Conservation (phyloP, 2,113 vertebrate genomes). For the Fulmarus glacialis region DNA sequence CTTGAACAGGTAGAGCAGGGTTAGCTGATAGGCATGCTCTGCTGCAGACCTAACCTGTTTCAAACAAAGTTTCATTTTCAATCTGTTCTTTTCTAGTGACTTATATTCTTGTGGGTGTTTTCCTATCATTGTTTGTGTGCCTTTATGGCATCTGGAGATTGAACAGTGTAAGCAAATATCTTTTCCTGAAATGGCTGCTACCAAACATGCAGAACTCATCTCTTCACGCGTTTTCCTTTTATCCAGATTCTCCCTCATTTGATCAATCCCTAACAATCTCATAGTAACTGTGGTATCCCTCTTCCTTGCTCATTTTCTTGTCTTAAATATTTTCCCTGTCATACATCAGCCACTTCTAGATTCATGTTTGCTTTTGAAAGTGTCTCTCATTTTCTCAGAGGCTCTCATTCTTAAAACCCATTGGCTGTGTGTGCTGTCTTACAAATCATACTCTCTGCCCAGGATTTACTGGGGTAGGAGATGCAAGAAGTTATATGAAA, state of each 20-base stretch:
- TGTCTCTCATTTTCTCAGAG: not conserved
- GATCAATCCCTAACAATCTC: not conserved
- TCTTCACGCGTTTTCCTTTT: not conserved
- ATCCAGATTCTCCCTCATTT: not conserved
- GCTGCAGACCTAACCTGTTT: not conserved
- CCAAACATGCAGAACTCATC: not conserved
- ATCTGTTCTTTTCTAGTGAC: not conserved
- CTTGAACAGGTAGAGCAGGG: not conserved
- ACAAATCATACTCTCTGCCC: not conserved
- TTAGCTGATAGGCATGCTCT: not conserved
- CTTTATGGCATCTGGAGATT: not conserved
- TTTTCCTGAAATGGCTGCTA: not conserved
- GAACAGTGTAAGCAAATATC: not conserved
- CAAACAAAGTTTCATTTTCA: not conserved
- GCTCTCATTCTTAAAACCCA: not conserved
- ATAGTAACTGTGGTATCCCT: not conserved
- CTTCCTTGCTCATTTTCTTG: not conserved
- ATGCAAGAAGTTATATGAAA: not conserved
- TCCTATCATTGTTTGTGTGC: not conserved
- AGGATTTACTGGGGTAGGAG: not conserved
- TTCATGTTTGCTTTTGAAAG: not conserved
- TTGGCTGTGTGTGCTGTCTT: not conserved
- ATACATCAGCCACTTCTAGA: not conserved
- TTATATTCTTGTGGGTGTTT: not conserved
- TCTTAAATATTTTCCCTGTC: not conserved